These are phyloP conservation scores for Chouioia cunea DNA, from an alignment of 2,888 invertebrate species.

Conservation along the genomic window DNA sequence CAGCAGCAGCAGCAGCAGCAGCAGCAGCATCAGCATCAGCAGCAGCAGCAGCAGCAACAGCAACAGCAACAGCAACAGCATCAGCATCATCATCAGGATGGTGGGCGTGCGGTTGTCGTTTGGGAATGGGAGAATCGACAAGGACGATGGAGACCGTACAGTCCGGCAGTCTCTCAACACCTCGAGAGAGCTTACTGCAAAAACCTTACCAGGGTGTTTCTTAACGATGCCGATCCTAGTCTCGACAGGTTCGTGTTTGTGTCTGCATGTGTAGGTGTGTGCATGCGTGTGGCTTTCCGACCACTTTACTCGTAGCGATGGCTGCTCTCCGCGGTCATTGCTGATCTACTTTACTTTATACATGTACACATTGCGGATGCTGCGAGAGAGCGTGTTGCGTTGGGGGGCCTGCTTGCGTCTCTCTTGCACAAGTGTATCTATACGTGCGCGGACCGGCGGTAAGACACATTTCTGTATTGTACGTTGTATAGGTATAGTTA, in stretches of 20 bases:
- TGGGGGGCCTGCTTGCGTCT: too few species aligned
- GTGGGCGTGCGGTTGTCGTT: conserved; percentile 81
- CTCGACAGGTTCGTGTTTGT: conserved; percentile 73
- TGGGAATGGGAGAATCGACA: conserved; percentile 84
- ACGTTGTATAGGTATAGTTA: conserved; percentile 1
- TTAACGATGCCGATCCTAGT: conserved; percentile 89
- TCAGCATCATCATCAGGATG: conserved; percentile 35
- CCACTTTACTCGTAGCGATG: not conserved
- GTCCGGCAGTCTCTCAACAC: conserved; percentile 86
- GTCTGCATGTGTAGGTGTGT: not conserved
- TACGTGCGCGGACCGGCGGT: too few species aligned
- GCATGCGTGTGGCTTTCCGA: not conserved
- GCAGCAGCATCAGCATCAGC: conserved; percentile 57
- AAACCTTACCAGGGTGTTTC: conserved; percentile 83
- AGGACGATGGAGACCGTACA: conserved; percentile 86
- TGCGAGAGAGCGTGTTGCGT: not conserved
- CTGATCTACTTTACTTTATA: not conserved
- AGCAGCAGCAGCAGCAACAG: conserved; percentile 22
- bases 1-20: not conserved
- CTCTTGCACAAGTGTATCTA: too few species aligned
- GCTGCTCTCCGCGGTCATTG: not conserved
- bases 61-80: conserved; percentile 9
- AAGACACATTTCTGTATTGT: conserved; percentile 5
- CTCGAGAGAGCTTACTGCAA: conserved; percentile 87
- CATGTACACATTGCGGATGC: not conserved